Evolutionary conservation across 2,888 invertebrate species (phyloP), one percentile per base, ranked within the genome.

Genomic region (Leptinotarsa haldemani): DNA sequence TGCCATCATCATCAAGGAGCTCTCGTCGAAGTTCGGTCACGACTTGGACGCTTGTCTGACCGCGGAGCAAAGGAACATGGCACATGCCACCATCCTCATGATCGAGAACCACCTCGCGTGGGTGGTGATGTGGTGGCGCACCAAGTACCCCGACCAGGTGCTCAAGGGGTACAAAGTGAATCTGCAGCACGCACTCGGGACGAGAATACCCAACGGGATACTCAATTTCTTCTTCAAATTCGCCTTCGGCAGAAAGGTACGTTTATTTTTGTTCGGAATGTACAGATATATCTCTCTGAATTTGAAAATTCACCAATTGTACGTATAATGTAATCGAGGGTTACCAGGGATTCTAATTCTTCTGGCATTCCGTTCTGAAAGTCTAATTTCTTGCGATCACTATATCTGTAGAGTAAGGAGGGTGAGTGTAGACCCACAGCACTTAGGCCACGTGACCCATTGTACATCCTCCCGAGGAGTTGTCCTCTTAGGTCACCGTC

Each of bases 61-160:
- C 75, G 89, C 93, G 80, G 96, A 96, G 85, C 97, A 98, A 87
- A 93, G 94, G 80, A 95, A 94, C 85, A 91, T 96, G 75, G 93
- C 96, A 25, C 95, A 97, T 88, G 97, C 97, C 72, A 95, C 96
- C 90, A 94, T 95, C 85, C 95, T 95, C 78, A 97, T 98, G 96
- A 92, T 97, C 83, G 97, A 97, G 88, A 97, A 97, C 86, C 96
- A 97, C 87, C 92, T 97, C 58, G 93, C 94, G 73, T 97, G 97
- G 97, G 95, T 96, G 82, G 92, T 97, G 95, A 91, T 94, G 87
- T 96, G 95, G 92, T 97, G 97, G 97, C 94, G 96, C 84, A 94
- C 95, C 85, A 97, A 96, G 90, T 94, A 94, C 86, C 94, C 96
- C n/a, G 95, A 96, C 83, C 92, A 93, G 84, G 93, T 95, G 80